A percentile compares a stretch with the other conserved stretches of the same genome.
Evolutionary conservation across 2,113 vertebrate species (phyloP).

Genomic region (Polypterus bichir): DNA sequence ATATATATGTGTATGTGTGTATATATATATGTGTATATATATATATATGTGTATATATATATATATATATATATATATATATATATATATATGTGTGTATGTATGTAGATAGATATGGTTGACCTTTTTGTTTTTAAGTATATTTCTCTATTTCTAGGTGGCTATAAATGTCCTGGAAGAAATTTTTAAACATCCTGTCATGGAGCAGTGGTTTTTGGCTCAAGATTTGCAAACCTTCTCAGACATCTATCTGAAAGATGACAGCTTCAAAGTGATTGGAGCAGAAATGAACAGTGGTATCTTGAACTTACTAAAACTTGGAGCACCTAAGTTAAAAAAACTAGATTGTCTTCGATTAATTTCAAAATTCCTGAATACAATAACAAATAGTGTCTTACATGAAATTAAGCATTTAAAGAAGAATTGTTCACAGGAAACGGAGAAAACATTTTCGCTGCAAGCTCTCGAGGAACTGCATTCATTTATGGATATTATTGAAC

Average conservation of each 20-base stretch:
- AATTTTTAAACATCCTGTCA: conserved; percentile 64
- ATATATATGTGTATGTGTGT: too few relatives aligned
- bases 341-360: conserved; percentile 36
- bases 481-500: conserved; percentile 46
- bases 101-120: too few relatives aligned
- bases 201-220: conserved; percentile 83
- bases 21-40: too few relatives aligned
- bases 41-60: too few relatives aligned
- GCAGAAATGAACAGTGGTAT: conserved; percentile 44
- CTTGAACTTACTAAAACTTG: conserved; percentile 49
- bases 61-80: too few relatives aligned
- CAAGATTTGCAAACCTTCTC: conserved; percentile 56
- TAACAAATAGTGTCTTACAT: conserved; percentile 46
- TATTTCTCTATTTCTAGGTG: conserved; percentile 37
- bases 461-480: conserved; percentile 58
- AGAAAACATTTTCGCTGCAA: conserved; percentile 45
- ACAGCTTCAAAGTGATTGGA: conserved; percentile 57
- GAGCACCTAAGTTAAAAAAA: conserved; percentile 37
- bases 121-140: conserved; percentile 20
- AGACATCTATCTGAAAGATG: conserved; percentile 55
- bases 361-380: conserved; percentile 42
- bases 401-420: conserved; percentile 38
- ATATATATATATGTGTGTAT: too few relatives aligned
- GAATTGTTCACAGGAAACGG: neutral
- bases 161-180: conserved; percentile 45